Evolutionary conservation across 2,113 vertebrate genomes (phyloP), one percentile per base, ranked within the genome.

Genomic region (Ochotona curzoniae): DNA sequence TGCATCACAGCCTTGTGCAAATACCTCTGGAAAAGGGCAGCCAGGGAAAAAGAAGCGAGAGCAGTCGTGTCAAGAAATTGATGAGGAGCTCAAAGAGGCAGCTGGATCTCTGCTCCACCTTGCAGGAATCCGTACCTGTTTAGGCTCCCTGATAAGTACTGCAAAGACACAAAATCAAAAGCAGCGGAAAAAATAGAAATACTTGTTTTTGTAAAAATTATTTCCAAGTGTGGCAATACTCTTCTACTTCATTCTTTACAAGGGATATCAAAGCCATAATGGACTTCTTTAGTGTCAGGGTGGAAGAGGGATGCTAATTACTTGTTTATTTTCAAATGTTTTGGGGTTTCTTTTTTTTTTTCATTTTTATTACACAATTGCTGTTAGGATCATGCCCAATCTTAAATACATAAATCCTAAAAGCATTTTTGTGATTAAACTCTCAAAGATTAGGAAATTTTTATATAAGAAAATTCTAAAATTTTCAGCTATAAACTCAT

Each of bases 181-280:
- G 98, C 98, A 98, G 89, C 97, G 98, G 97, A 98, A 98, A 97
- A 99, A 99, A 98, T 99, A 98, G 89, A 88, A 97, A 71, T 97
- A 96, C 97, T 95, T 97, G 96, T 96, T 96, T 92, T 96, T 96
- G 92, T 97, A 94, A 96, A 44, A 97, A 97, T 97, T 97, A 96
- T 97, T 98, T 98, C 97, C 95, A 98, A 98, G 97, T 96, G 98
- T 98, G 98, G 98, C 98, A 98, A 98, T 98, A 98, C 97, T 98
- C 97, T 97, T 97, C 97, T 97, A 97, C 98, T 99, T 98, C 98
- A 67, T 98, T 98, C 98, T 98, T 98, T 98, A 98, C 98, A 98
- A 98, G 98, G 99, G 99, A 99, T 99, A 99, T 98, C 98, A 99
- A 99, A 99, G 99, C 99, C 99, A 99, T 99, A 99, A 98, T 98